Evolutionary conservation across 2,113 vertebrate genomes (phyloP).

Genomic region (Chlorocebus sabaeus): DNA sequence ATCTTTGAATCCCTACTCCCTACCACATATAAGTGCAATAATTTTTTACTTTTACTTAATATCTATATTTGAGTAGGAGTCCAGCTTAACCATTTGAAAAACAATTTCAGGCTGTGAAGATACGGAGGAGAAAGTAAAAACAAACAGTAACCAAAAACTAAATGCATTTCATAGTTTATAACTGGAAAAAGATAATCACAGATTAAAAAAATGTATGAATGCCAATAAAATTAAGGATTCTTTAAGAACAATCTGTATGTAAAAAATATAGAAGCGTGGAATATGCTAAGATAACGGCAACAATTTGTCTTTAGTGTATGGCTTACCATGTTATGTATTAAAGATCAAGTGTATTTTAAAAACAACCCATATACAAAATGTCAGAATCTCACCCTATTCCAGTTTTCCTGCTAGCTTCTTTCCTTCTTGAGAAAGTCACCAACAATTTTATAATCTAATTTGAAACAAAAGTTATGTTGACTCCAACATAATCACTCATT

Average conservation of each 20-base stretch:
- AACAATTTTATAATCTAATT: neutral
- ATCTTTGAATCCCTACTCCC: neutral
- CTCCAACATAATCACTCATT: constrained; percentile 6
- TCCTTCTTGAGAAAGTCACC: neutral
- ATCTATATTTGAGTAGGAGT: neutral
- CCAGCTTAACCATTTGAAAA: neutral
- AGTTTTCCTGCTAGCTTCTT: neutral
- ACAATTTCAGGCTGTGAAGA: neutral
- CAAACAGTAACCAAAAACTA: neutral
- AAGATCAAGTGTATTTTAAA: constrained; percentile 5
- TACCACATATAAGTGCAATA: neutral
- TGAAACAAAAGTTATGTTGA: constrained; percentile 7
- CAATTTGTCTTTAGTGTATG: neutral
- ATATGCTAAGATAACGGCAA: constrained; percentile 7
- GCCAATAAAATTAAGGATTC: constrained; percentile 1
- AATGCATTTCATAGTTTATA: neutral
- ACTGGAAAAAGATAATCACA: neutral
- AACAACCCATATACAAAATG: neutral
- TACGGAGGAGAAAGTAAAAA: neutral
- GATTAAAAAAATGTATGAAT: neutral
- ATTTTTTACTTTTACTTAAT: constrained; percentile 7
- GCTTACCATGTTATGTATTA: neutral
- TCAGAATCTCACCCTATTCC: neutral
- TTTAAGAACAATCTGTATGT: neutral
- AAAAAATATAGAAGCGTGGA: neutral